Conservation (phyloP, 2,113 vertebrate genomes). For the Syngnathoides biaculeatus region DNA sequence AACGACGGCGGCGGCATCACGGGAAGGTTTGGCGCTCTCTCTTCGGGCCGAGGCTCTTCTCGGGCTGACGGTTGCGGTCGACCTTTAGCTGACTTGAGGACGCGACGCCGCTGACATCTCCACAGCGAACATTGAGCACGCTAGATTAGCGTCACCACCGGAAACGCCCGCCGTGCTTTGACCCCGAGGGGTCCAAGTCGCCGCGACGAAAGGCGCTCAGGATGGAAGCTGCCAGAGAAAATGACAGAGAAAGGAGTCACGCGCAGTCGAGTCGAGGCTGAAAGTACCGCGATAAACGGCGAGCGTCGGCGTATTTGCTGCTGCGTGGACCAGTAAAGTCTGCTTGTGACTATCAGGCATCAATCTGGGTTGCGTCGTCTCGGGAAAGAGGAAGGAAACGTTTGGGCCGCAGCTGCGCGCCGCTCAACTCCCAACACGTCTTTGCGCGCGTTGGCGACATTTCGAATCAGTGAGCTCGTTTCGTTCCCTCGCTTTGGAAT, state of each 20-base stretch:
- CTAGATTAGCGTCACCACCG: slow-evolving; percentile 57
- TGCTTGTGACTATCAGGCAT: slow-evolving; percentile 11
- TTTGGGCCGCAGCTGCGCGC: slow-evolving; percentile 36
- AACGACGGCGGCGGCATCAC: no score
- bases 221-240: slow-evolving; percentile 34
- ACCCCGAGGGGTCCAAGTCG: no score
- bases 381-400: slow-evolving; percentile 70
- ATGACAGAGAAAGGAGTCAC: background rate
- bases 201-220: slow-evolving; percentile 52
- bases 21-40: slow-evolving; percentile 12
- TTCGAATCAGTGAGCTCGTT: slow-evolving; percentile 24
- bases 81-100: background rate
- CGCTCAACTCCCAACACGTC: slow-evolving; percentile 35
- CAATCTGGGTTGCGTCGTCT: slow-evolving; percentile 42
- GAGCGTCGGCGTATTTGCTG: no score
- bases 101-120: background rate
- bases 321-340: slow-evolving; percentile 15
- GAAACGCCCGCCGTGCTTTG: slow-evolving; percentile 30
- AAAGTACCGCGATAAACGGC: background rate
- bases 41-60: slow-evolving; percentile 2
- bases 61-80: background rate
- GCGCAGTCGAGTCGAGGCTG: background rate
- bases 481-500: slow-evolving; percentile 16
- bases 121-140: slow-evolving; percentile 25
- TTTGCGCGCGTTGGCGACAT: slow-evolving; percentile 21